phyloP scores from a whole-genome alignment of 53 echinoderm and acorn worm genomes.

The Antedon mediterranea region DNA sequence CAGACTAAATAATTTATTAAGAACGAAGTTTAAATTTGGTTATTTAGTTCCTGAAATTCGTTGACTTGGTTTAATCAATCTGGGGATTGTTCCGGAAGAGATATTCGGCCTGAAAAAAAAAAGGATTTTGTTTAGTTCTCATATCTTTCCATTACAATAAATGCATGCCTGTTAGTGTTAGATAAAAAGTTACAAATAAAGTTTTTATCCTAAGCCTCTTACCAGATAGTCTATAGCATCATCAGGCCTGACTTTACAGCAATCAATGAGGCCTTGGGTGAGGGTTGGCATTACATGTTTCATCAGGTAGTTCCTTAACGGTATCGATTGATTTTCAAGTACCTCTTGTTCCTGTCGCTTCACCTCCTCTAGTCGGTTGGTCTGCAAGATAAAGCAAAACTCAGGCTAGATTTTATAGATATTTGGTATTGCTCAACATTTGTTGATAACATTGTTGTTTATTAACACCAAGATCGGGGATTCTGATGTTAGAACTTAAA shows the following conservation, averaged over 20 bases:
- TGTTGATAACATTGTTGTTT: too few relatives aligned
- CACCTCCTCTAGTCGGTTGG: slow-evolving; percentile 67
- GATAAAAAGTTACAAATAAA: too few relatives aligned
- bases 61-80: slow-evolving; percentile 47
- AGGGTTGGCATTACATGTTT: slow-evolving; percentile 98
- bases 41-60: not conserved
- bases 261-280: slow-evolving; percentile 90
- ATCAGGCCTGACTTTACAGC: slow-evolving; percentile 94
- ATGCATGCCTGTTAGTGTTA: too few relatives aligned
- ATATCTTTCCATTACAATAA: too few relatives aligned
- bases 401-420: too few relatives aligned
- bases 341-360: slow-evolving; percentile 88
- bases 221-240: slow-evolving; percentile 99
- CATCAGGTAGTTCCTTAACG: slow-evolving; percentile 95
- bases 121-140: too few relatives aligned
- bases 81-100: slow-evolving; percentile 95
- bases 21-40: too few relatives aligned
- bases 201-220: too few relatives aligned
- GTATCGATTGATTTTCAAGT: slow-evolving; percentile 93
- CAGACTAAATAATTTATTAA: too few relatives aligned
- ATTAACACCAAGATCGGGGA: too few relatives aligned
- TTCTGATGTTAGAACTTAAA: too few relatives aligned
- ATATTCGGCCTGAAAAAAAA: slow-evolving; percentile 69
- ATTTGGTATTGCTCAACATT: too few relatives aligned
- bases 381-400: slow-evolving; percentile 15